A percentile compares a stretch with the other conserved stretches of the same genome.
Evolutionary conservation across 2,888 invertebrate genomes (phyloP).

Genomic region (Meiosimyza decipiens): DNA sequence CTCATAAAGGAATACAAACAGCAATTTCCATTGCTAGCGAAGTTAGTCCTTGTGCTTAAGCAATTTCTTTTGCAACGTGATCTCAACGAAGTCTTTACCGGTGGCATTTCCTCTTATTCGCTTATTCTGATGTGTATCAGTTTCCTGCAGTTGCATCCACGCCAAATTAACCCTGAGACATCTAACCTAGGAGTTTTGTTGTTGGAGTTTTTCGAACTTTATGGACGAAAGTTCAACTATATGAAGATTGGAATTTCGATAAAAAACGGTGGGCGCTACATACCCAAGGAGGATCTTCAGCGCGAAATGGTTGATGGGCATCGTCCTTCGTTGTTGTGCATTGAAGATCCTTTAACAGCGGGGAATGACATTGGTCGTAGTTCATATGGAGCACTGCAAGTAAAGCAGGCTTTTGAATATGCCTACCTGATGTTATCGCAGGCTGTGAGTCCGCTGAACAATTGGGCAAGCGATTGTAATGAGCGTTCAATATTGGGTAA

Average conservation of each 20-base stretch:
- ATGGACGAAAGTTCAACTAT: slow-evolving; percentile 96
- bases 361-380: slow-evolving; percentile 98
- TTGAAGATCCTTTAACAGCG: slow-evolving; percentile 96
- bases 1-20: slow-evolving; percentile 92
- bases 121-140: slow-evolving; percentile 98
- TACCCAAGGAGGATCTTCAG: slow-evolving; percentile 93
- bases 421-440: slow-evolving; percentile 88
- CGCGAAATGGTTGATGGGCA: slow-evolving; percentile 95
- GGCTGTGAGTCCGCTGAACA: slow-evolving; percentile 73
- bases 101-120: slow-evolving; percentile 99
- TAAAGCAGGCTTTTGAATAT: slow-evolving; percentile 95
- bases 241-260: slow-evolving; percentile 87
- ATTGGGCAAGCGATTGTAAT: slow-evolving; percentile 70
- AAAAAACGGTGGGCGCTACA: slow-evolving; percentile 92
- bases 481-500: slow-evolving; percentile 74
- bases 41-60: slow-evolving; percentile 96
- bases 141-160: slow-evolving; percentile 92
- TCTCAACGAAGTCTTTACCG: slow-evolving; percentile 98
- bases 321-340: slow-evolving; percentile 92
- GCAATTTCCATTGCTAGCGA: slow-evolving; percentile 89
- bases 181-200: slow-evolving; percentile 93
- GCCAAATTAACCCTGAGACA: slow-evolving; percentile 77
- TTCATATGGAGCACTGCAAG: slow-evolving; percentile 81
- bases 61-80: slow-evolving; percentile 98
- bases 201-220: slow-evolving; percentile 97